Conservation (phyloP, 2,113 vertebrate genomes). For the Epinephelus moara region DNA sequence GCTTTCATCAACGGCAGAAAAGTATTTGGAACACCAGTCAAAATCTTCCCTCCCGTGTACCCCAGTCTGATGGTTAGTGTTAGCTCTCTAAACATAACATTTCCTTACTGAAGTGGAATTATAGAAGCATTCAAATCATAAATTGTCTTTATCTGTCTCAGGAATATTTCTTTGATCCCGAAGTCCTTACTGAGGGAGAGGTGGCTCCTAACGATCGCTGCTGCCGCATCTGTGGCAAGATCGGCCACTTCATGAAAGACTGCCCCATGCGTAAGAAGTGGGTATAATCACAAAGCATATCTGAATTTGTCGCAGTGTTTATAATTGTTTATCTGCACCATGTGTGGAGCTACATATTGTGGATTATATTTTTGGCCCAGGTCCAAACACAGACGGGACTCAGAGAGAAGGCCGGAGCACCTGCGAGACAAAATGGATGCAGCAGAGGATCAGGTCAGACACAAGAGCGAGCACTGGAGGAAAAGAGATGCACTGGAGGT, state of each 20-base stretch:
- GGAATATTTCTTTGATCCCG: slow-evolving; percentile 97
- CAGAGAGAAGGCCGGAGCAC: slow-evolving; percentile 81
- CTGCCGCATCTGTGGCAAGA: slow-evolving; percentile 96
- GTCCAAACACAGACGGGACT: slow-evolving; percentile 84
- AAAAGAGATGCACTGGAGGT: slow-evolving; percentile 89
- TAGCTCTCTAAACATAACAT: neutral
- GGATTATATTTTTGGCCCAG: slow-evolving; percentile 63
- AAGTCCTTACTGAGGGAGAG: slow-evolving; percentile 93
- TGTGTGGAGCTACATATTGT: neutral
- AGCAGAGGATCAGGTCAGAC: slow-evolving; percentile 78
- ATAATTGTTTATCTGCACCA: neutral
- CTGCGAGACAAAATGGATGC: slow-evolving; percentile 80
- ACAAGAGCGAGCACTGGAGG: slow-evolving; percentile 88
- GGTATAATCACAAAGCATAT: slow-evolving; percentile 48
- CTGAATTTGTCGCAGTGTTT: neutral
- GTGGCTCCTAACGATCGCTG: slow-evolving; percentile 95
- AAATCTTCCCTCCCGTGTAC: slow-evolving; percentile 87
- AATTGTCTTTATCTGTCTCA: slow-evolving; percentile 63
- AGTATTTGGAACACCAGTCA: slow-evolving; percentile 91
- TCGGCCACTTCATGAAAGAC: slow-evolving; percentile 97
- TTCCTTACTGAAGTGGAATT: neutral
- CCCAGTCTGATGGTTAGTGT: slow-evolving; percentile 89
- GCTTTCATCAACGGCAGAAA: slow-evolving; percentile 95
- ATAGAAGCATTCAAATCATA: neutral
- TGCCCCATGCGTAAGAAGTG: slow-evolving; percentile 94